Conservation (phyloP, 2,113 vertebrate genomes). For the Sinocyclocheilus anophthalmus region DNA sequence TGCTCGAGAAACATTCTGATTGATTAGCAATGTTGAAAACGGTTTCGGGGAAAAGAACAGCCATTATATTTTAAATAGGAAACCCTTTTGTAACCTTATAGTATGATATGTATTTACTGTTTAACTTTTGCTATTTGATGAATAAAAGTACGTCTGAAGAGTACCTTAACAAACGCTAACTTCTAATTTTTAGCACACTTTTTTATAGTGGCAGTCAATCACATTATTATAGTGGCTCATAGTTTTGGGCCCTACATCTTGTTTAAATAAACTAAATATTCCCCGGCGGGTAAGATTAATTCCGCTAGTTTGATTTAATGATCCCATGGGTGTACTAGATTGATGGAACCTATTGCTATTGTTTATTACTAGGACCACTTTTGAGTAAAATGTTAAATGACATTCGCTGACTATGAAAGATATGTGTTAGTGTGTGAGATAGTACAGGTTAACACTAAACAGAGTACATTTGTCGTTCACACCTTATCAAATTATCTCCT, state of each 20-base stretch:
- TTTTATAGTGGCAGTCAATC: too few relatives aligned
- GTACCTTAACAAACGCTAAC: too few relatives aligned
- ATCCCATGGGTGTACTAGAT: not conserved
- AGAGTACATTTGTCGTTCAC: not conserved
- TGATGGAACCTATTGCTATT: rapidly evolving
- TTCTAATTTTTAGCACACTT: too few relatives aligned
- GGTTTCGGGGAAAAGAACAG: not conserved
- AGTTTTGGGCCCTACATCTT: too few relatives aligned
- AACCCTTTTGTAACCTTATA: not conserved
- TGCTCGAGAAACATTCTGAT: not conserved
- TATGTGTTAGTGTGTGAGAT: not conserved
- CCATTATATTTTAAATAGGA: not conserved
- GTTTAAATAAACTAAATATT: too few relatives aligned
- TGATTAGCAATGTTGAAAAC: not conserved
- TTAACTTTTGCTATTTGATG: not conserved
- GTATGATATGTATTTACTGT: not conserved
- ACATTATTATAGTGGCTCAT: too few relatives aligned
- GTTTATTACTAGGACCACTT: not conserved
- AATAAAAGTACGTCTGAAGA: not conserved
- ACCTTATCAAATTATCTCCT: not conserved
- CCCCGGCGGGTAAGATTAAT: too few relatives aligned
- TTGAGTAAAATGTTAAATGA: not conserved
- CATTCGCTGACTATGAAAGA: not conserved
- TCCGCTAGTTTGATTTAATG: too few relatives aligned
- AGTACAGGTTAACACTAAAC: not conserved